Conservation (phyloP, 1,140 invertebrate genomes). For the Psix sp. region DNA sequence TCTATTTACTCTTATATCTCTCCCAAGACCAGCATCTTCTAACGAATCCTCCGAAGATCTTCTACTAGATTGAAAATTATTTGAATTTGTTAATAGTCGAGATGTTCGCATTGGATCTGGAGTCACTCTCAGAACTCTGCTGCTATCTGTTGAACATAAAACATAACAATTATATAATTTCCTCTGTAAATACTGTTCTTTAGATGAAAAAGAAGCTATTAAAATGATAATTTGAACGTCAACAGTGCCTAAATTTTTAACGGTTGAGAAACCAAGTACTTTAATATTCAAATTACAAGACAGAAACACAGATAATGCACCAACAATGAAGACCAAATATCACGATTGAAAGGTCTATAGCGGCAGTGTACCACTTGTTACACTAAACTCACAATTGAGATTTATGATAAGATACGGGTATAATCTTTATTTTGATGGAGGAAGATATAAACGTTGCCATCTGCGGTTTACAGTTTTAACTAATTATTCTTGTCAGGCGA, state of each 20-base stretch:
- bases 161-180: too few relatives aligned
- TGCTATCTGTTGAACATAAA: constrained; percentile 70
- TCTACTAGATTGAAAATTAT: constrained; percentile 85
- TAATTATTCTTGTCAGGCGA: too few relatives aligned
- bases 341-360: neutral
- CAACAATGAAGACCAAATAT: constrained; percentile 4
- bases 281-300: too few relatives aligned
- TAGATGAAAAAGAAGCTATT: too few relatives aligned
- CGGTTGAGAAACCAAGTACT: too few relatives aligned
- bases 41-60: constrained; percentile 91
- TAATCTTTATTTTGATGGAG: too few relatives aligned
- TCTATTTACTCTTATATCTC: constrained; percentile 87
- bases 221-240: too few relatives aligned
- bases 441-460: too few relatives aligned
- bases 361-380: constrained; percentile 4
- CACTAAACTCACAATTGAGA: constrained; percentile 21
- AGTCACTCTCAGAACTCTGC: constrained; percentile 74
- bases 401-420: constrained; percentile 32
- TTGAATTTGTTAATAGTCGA: constrained; percentile 72
- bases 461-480: too few relatives aligned
- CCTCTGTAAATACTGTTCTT: too few relatives aligned
- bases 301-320: constrained; percentile 8
- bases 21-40: constrained; percentile 86
- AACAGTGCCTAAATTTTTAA: too few relatives aligned
- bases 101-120: constrained; percentile 72